Evolutionary conservation across 2,888 invertebrate genomes (phyloP).

Genomic region (Autographa gamma): DNA sequence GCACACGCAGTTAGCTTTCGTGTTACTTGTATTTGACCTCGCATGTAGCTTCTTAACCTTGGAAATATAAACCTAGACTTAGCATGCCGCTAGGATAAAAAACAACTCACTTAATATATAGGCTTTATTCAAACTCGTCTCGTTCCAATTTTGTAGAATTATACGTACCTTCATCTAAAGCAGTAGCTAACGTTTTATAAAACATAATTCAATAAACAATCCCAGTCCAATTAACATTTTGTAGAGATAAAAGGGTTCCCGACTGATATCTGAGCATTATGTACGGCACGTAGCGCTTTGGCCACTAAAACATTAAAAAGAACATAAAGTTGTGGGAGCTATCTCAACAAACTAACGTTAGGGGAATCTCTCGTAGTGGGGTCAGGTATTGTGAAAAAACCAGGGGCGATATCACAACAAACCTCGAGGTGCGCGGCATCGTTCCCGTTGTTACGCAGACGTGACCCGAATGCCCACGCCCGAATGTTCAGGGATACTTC

Average conservation of each 20-base stretch:
- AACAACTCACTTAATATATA: background rate
- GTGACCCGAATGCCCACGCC: constrained; percentile 83
- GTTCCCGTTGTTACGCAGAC: constrained; percentile 82
- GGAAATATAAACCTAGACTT: background rate
- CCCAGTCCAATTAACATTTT: constrained; percentile 49
- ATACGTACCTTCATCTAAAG: constrained; percentile 5
- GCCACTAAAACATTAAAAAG: constrained; percentile 72
- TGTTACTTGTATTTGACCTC: constrained; percentile 6
- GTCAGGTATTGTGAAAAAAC: constrained; percentile 86
- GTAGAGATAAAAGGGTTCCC: constrained; percentile 56
- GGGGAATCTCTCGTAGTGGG: constrained; percentile 79
- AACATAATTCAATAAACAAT: constrained; percentile 35
- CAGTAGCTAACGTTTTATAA: constrained; percentile 5
- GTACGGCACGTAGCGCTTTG: constrained; percentile 67
- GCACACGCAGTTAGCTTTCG: background rate
- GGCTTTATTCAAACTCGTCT: background rate
- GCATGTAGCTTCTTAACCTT: constrained; percentile 3
- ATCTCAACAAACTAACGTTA: constrained; percentile 75
- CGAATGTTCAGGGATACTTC: constrained; percentile 82
- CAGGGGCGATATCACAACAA: constrained; percentile 85
- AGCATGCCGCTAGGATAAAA: background rate
- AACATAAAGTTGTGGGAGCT: constrained; percentile 74
- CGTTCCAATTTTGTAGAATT: background rate
- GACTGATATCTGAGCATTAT: constrained; percentile 52
- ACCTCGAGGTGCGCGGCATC: constrained; percentile 82